Percentiles rank a stretch among this genome's conserved stretches.
Conservation (phyloP, 2,113 vertebrate species). For the Saccopteryx leptura region DNA sequence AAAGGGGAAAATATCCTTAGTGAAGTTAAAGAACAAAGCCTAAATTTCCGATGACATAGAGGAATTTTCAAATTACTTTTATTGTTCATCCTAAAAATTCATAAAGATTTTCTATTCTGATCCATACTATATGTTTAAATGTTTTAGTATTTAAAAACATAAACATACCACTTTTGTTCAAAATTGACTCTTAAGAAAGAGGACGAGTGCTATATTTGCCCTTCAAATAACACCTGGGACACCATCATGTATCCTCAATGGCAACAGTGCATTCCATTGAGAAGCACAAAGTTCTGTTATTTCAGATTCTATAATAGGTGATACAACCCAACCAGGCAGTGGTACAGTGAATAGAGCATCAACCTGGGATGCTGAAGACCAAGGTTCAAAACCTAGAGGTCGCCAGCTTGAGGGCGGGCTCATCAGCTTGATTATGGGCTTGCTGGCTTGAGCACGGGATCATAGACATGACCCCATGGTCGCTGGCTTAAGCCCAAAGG, state of each 20-base stretch:
- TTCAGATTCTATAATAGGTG: not conserved
- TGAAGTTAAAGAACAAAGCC: not conserved
- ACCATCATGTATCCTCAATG: not conserved
- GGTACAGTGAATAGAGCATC: no score
- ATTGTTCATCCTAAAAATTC: not conserved
- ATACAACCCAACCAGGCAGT: not conserved
- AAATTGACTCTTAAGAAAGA: not conserved
- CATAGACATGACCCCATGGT: no score
- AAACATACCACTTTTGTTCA: not conserved
- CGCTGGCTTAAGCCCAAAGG: no score
- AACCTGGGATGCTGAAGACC: no score
- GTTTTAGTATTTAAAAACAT: not conserved
- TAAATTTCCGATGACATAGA: not conserved
- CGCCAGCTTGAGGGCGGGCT: no score
- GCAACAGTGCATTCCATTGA: not conserved
- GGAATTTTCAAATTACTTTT: conserved; percentile 15
- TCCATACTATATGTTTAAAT: not conserved
- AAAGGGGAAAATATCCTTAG: not conserved
- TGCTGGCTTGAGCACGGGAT: no score
- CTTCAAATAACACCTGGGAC: not conserved
- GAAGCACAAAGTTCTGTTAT: not conserved
- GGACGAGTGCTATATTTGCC: not conserved
- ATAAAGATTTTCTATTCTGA: not conserved
- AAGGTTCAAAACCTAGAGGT: no score
- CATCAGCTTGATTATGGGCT: no score